These are phyloP conservation scores for Eclectus roratus DNA, from an alignment of 2,113 vertebrate genomes.

Conservation along the genomic window DNA sequence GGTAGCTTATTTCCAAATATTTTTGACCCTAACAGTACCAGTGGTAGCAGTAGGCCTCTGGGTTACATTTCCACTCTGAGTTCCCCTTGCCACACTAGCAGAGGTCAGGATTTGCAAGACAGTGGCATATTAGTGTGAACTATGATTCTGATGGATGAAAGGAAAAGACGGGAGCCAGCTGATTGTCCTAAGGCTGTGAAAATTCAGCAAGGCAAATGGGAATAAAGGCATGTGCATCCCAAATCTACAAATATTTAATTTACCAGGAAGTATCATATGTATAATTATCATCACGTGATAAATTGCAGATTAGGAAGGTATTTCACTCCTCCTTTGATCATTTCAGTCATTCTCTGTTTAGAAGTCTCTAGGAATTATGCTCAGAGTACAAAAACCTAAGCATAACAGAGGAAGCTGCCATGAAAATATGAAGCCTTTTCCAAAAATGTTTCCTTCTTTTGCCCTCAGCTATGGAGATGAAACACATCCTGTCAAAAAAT, in stretches of 20 bases:
- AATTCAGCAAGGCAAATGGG: neutral
- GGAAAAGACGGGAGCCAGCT: neutral
- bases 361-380: neutral
- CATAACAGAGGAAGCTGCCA: neutral
- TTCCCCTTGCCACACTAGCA: neutral
- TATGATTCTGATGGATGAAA: neutral
- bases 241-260: neutral
- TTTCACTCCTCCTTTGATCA: neutral
- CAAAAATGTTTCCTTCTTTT: neutral
- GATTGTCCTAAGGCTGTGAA: neutral
- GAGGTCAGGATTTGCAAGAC: neutral
- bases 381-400: neutral
- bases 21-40: neutral
- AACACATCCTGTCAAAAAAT: neutral
- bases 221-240: neutral
- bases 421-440: neutral
- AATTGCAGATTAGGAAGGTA: neutral
- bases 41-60: neutral
- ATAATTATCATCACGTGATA: neutral
- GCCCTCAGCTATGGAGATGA: neutral
- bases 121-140: neutral
- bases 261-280: neutral
- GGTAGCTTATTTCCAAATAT: neutral
- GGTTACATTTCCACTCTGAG: neutral
- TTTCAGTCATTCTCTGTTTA: neutral